Base-by-base conservation (phyloP, 2,888 invertebrate species). In the Lampropteryx suffumata region DNA sequence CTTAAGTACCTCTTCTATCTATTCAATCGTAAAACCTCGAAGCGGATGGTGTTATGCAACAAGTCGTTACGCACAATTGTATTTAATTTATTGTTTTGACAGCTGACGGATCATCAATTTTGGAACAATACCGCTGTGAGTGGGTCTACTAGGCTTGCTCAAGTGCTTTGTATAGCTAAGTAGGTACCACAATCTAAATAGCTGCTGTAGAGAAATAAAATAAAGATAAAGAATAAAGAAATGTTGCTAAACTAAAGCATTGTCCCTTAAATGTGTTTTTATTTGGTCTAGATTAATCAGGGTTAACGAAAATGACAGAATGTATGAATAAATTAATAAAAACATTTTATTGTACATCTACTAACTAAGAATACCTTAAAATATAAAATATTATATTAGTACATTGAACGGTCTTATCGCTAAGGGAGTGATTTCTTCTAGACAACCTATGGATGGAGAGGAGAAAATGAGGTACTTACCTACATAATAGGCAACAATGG, bases 51-150 rank as follows among this genome's bases (percentile, higher is more conserved):
- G 26, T 55, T 59, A 52, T 41, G 56, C 44, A 59, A 59, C 13
- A 44, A 3, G 35, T 13, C 37, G 47, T 30, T 33, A 3, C 26
- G 4, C 8, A 47, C 29, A 50, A 36, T 37, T 40, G 13, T n/a
- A 12, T 32, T 63, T 45, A 59, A 67, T 67, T 55, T 52, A 62
- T 57, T 65, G 60, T 68, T 67, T 65, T 69, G 62, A 62, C 63
- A 53, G 61, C 46, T 59, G 61, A 53, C 51, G 46, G 61, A 44
- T 62, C 61, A 64, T 66, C 62, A 63, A 66, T 67, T 63, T 59
- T 43, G 51, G 53, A 61, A 69, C 67, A 70, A 65, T 64, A 46
- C 36, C 12, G 28, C 29, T 43, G 24, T 27, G 24, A 43, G 30
- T 47, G 17, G 33, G 21, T 10, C 30, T 27, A 7, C 24, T 7